A percentile compares a stretch with the other conserved stretches of the same genome.
Evolutionary conservation across 1,140 invertebrate species (phyloP).

Genomic region (Drosophila varians): DNA sequence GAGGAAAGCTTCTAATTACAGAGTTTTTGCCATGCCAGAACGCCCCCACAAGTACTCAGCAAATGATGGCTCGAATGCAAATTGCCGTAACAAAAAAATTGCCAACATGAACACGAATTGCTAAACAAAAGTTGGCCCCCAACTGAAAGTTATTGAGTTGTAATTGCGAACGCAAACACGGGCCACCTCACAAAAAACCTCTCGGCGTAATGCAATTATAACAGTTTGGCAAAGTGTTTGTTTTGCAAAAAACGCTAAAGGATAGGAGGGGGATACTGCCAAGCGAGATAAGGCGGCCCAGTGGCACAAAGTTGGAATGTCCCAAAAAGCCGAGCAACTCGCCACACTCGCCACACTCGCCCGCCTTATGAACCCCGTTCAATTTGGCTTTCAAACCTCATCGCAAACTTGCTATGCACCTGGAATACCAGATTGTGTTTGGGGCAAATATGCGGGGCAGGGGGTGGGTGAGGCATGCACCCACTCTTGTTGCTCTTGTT

Average conservation of each 20-base stretch:
- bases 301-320: not conserved
- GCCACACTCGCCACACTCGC: not conserved
- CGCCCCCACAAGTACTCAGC: slow-evolving; percentile 45
- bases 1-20: slow-evolving; percentile 56
- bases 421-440: not conserved
- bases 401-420: slow-evolving; percentile 3
- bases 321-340: not conserved
- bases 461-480: not conserved
- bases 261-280: not conserved
- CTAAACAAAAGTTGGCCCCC: slow-evolving; percentile 57
- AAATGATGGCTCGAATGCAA: slow-evolving; percentile 30
- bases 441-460: slow-evolving; percentile 9
- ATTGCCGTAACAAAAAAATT: slow-evolving; percentile 9
- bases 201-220: slow-evolving; percentile 72
- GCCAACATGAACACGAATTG: slow-evolving; percentile 13
- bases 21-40: slow-evolving; percentile 39
- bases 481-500: slow-evolving; percentile 15
- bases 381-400: slow-evolving; percentile 27
- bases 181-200: slow-evolving; percentile 53
- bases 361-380: slow-evolving; percentile 12
- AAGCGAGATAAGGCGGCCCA: slow-evolving; percentile 1
- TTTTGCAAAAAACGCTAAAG: slow-evolving; percentile 7
- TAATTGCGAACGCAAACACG: slow-evolving; percentile 68
- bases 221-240: slow-evolving; percentile 37
- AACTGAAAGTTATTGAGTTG: slow-evolving; percentile 72